These are phyloP conservation scores for Centropus unirufus DNA, from an alignment of 2,113 vertebrate species.

Conservation along the genomic window DNA sequence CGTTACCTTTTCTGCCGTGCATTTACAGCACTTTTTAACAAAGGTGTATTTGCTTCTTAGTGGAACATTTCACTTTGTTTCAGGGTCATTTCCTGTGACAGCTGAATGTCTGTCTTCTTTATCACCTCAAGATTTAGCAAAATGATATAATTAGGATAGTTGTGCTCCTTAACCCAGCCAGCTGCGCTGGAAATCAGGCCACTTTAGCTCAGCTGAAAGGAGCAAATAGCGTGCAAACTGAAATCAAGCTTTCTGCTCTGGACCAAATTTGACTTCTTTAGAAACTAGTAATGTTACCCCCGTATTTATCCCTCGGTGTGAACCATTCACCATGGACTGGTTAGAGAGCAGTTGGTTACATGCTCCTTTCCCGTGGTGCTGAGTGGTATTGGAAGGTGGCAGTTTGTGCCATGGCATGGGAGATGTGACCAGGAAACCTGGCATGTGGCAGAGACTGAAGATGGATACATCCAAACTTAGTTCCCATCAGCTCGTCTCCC, in stretches of 20 bases:
- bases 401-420: neutral
- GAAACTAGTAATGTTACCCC: neutral
- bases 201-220: neutral
- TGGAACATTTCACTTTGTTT: slow-evolving; percentile 40
- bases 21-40: neutral
- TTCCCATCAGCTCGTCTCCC: neutral
- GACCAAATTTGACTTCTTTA: neutral
- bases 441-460: neutral
- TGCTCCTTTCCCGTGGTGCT: neutral
- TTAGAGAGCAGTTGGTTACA: accelerated
- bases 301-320: neutral
- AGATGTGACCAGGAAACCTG: neutral
- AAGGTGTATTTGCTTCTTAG: slow-evolving; percentile 8
- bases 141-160: slow-evolving; percentile 28
- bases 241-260: neutral
- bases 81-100: slow-evolving; percentile 59
- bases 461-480: neutral
- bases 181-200: neutral
- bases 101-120: slow-evolving; percentile 46
- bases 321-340: neutral
- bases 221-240: neutral
- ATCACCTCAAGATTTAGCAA: slow-evolving; percentile 47
- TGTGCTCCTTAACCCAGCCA: slow-evolving; percentile 47
- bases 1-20: neutral
- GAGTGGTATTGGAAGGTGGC: neutral